A percentile compares a stretch with the other conserved stretches of the same genome.
These are phyloP conservation scores for Arctia plantaginis DNA, from an alignment of 2,888 invertebrate species.

Conservation along the genomic window DNA sequence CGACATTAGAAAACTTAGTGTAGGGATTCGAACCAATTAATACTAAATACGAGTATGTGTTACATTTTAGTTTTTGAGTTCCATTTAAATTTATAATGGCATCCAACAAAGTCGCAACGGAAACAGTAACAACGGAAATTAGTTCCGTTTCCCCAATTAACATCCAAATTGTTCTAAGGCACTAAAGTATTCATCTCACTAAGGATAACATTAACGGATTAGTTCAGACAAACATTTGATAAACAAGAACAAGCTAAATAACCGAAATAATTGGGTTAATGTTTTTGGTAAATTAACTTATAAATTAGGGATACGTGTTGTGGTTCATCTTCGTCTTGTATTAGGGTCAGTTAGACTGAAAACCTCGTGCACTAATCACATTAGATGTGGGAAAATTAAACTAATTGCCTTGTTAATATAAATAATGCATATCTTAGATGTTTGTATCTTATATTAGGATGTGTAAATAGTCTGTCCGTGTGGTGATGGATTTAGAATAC, in stretches of 20 bases:
- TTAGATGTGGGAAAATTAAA: constrained; percentile 1
- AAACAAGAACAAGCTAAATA: constrained; percentile 22
- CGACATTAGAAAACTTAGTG: background rate
- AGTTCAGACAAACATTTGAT: constrained; percentile 44
- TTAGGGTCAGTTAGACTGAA: constrained; percentile 38
- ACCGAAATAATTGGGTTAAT: constrained; percentile 47
- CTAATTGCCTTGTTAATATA: background rate
- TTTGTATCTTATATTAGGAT: background rate
- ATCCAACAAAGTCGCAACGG: constrained; percentile 7
- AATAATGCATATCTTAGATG: background rate
- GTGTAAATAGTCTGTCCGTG: too few species aligned
- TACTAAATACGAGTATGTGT: too few species aligned
- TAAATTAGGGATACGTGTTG: constrained; percentile 40
- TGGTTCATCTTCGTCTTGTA: constrained; percentile 31
- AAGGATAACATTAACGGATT: constrained; percentile 53
- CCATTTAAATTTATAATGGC: background rate
- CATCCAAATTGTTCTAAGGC: constrained; percentile 28
- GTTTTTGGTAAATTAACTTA: constrained; percentile 25
- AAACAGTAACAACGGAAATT: constrained; percentile 1
- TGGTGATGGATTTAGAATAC: too few species aligned
- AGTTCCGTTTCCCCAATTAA: constrained; percentile 25
- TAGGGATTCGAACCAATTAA: background rate
- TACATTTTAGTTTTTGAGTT: background rate
- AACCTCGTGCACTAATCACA: constrained; percentile 19
- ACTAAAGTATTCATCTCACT: constrained; percentile 53